Base-by-base conservation (phyloP, 2,888 invertebrate genomes). In the Oscheius myriophilus region DNA sequence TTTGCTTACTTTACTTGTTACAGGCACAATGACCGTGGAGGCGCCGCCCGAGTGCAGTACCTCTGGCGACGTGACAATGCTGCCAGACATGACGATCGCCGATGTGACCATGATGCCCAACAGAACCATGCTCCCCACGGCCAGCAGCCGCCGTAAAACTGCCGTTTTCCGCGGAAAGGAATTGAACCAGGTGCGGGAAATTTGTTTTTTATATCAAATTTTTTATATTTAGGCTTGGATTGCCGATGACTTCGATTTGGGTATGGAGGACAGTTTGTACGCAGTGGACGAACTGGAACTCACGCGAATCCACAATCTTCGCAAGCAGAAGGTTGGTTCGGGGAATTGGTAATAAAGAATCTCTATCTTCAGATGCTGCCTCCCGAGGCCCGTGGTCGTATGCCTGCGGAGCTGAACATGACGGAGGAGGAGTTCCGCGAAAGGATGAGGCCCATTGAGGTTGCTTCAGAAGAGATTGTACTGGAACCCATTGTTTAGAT, bases 81-180 rank as follows among this genome's bases (percentile, higher is more conserved):
- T 59, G 59, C 59, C 59, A 7, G 59, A 59, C 18, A 11, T 33
- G 26, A 59, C 59, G 2, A 59, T 59, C 23, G 18, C 39, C 18
- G 59, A 59, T 18, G 21, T 21, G 23, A 59, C 59, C 23, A 59
- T 59, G 59, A n/a, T 33, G 33, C 33, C 49, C 3, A 49, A 49
- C 49, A 49, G n/a, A 21, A 49, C 49, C n/a, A 49, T 49, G 49
- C 33, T 33, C 33, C 33, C 33, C 33, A 33, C 9, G 33, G 33
- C 33, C 9, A 33, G 33, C 3, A 33, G 9, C n/a, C 21, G 46
- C 6, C 25, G 61, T 16, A 61, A 49, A 18, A 49, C 61, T 18
- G 39, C 49, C 26, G 18, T 61, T 26, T 61, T 61, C 21, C 25
- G 61, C 26, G 49, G 61, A 26, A 61, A 61, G 12, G 49, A 61